Evolutionary conservation across 1,140 invertebrate species (phyloP).

Genomic region (Nixonia krombeini): DNA sequence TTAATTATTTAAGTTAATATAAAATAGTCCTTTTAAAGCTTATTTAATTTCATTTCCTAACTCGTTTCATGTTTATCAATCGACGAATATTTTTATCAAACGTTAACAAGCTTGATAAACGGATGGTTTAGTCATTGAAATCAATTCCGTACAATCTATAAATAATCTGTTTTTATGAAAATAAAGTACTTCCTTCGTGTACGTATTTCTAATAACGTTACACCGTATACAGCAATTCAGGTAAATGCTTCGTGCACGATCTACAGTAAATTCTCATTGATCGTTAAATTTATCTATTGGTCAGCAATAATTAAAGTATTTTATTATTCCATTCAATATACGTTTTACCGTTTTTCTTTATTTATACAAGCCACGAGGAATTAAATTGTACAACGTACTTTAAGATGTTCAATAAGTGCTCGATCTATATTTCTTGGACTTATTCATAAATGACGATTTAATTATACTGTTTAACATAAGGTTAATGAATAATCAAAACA

Average conservation of each 20-base stretch:
- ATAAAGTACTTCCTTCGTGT: background rate
- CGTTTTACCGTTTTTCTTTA: background rate
- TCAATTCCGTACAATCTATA: too few species aligned
- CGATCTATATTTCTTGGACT: too few species aligned
- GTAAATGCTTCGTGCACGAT: background rate
- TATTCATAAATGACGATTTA: too few species aligned
- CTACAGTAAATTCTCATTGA: background rate
- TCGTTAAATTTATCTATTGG: constrained; percentile 1
- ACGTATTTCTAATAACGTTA: background rate
- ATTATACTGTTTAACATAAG: too few species aligned
- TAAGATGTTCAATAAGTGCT: background rate
- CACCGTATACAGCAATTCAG: background rate
- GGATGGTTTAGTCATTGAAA: too few species aligned
- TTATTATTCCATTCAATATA: background rate
- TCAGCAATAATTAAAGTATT: constrained; percentile 6
- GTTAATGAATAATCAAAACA: too few species aligned
- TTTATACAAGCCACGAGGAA: background rate
- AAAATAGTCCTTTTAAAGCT: too few species aligned
- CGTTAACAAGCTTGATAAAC: too few species aligned
- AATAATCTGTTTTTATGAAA: background rate
- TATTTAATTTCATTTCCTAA: too few species aligned
- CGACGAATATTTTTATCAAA: too few species aligned
- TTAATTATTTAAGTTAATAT: too few species aligned
- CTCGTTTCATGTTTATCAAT: too few species aligned
- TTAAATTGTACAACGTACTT: background rate